Base-by-base conservation (phyloP, 1,140 invertebrate species). In the Drosophila sulfurigaster region DNA sequence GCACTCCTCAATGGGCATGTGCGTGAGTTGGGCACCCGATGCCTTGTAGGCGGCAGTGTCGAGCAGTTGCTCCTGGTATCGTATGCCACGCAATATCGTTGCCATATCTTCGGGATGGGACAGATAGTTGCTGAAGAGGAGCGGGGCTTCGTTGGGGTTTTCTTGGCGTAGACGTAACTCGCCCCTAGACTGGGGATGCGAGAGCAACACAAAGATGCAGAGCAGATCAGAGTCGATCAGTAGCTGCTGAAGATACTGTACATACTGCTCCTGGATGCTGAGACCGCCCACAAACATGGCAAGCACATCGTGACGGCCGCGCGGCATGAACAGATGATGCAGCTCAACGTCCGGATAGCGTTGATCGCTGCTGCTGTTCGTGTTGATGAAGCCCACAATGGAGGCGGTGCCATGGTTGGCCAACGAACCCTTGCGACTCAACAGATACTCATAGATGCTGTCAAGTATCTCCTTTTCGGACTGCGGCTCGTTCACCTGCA, bases 51-150 rank as follows among this genome's bases (percentile, higher is more conserved):
- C 92, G 15, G 92, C 81, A 0, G 95, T 95, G 43, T 93, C 91
- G 0, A 94, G 89, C 30, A 96, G 78, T 66, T 94, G 92, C 59
- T 95, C 93, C 3, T 95, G 93, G 59, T 95, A 93, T 73, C 95
- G 94, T 8, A 96, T 94, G 0, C 94, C 95, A 4, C 95, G 94
- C 3, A 97, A 80, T 41, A 96, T 89, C 0, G 96, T 95, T 8
- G 94, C 93, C 5, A 96, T 63, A 79, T 97, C 96, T 20, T 93
- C 93, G 2, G 93, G 91, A 57, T 95, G 92, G 0, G 93, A 92
- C 35, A 97, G 94, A 77, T 96, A 97, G 69, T 96, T 96, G 0
- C 96, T 95, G 72, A 96, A 94, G 16, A 98, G 93, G 28, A 94
- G 93, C 0, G 97, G 96, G 43, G 95, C 93, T 5, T 96, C 94